Evolutionary conservation across 2,888 invertebrate genomes (phyloP), one percentile per base, ranked within the genome.

Genomic region (Parapristionchus giblindavisi): DNA sequence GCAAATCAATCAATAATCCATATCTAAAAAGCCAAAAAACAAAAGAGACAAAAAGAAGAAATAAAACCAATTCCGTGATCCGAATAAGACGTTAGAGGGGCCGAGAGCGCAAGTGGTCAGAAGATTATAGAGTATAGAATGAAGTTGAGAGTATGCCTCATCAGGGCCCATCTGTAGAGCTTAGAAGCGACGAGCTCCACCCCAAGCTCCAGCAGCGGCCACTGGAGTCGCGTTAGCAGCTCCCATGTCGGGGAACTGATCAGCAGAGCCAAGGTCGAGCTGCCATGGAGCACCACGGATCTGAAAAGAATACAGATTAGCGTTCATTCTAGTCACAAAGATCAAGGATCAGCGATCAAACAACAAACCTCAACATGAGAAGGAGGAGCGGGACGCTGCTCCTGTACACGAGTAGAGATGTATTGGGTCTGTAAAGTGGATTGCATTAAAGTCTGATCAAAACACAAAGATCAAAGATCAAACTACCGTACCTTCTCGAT

Each of bases 171-270:
- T n/a, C n/a, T n/a, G n/a, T n/a, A n/a, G n/a, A 61, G 36, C 61
- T 58, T 83, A 83, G 80, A 80, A 81, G 68, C 81, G 80, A 66
- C 83, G 79, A 29, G 77, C 71, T 65, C 83, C 83, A 81, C 83
- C 81, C 32, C 79, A 81, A 60, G 81, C 83, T 29, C 78, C 76
- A 52, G 78, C 54, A 14, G 77, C 71, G n/a, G 54, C 68, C 38
- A 75, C 63, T 27, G 66, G 60, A 17, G 76, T 32, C 24, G 68
- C 17, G 21, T 27, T 17, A 27, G 75, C 40, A 6, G 77, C 77
- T 34, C 85, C 85, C 83, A 88, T 88, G 27, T 85, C 80, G 8
- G 89, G 89, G 84, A 90, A 90, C 79, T 90, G 89, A 24, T 89
- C 88, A 27, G 87, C 85, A 40, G 88, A 89, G 81, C 89, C 88